Conservation (phyloP, 2,797 vertebrate species). For the Anisognathus igniventris region DNA sequence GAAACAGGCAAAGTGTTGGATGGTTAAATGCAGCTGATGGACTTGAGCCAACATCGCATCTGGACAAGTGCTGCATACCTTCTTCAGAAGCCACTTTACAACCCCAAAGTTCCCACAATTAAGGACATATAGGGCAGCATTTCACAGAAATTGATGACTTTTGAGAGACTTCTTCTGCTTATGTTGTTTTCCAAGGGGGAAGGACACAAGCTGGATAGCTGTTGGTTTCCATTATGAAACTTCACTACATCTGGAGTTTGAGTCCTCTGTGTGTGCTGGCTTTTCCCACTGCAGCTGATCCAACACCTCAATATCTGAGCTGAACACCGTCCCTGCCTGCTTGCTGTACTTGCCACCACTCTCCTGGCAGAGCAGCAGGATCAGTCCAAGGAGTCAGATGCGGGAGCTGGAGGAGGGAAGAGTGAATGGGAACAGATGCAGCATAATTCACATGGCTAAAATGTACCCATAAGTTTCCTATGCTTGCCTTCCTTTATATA, state of each 20-base stretch:
- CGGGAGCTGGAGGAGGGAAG: background rate
- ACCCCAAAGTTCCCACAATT: background rate
- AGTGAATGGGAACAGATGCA: background rate
- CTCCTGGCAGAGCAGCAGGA: background rate
- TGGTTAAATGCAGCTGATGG: background rate
- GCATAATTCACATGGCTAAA: background rate
- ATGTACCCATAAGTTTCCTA: background rate
- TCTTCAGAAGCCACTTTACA: background rate
- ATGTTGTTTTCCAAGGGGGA: background rate
- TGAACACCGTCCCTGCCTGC: background rate
- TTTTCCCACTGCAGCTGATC: background rate
- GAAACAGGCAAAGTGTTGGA: background rate
- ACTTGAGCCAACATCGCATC: background rate
- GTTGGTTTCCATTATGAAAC: background rate
- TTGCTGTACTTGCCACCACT: background rate
- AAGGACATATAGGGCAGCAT: background rate
- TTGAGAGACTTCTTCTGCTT: background rate
- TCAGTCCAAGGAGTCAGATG: background rate
- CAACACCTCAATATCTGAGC: background rate
- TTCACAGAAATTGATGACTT: background rate
- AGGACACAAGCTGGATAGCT: background rate
- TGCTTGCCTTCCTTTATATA: background rate
- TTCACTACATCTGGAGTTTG: background rate
- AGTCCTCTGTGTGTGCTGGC: background rate
- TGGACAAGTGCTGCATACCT: background rate